Conservation (phyloP, 2,888 invertebrate species). For the Chesias legatella region DNA sequence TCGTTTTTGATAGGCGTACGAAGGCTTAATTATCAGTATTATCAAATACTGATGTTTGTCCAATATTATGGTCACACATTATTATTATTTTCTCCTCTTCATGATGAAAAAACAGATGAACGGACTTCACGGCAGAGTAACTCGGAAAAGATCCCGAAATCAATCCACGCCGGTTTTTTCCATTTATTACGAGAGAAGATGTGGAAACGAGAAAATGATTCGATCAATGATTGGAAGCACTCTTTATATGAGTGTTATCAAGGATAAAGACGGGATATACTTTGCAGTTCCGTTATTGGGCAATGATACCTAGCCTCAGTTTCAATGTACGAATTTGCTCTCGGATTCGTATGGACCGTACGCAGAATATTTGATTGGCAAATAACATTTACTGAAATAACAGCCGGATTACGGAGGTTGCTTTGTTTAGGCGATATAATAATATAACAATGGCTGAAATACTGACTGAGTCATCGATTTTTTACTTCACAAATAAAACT, state of each 20-base stretch:
- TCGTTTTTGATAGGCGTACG: too few species aligned
- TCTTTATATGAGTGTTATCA: conserved; percentile 28
- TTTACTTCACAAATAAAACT: too few species aligned
- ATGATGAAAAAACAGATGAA: conserved; percentile 9
- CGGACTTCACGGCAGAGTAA: conserved; percentile 29
- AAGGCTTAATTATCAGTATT: too few species aligned
- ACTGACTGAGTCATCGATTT: too few species aligned
- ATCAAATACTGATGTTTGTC: too few species aligned
- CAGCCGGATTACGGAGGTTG: too few species aligned
- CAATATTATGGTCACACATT: too few species aligned
- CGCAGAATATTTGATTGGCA: conserved; percentile 6
- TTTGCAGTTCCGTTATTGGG: conserved; percentile 17
- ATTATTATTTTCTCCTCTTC: not conserved
- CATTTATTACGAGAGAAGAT: conserved; percentile 44
- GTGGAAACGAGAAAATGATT: conserved; percentile 47
- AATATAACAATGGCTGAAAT: too few species aligned
- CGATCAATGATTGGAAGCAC: conserved; percentile 44
- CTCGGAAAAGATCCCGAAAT: conserved; percentile 47
- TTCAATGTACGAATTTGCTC: conserved; percentile 10
- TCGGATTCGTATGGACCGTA: conserved; percentile 9
- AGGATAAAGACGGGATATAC: conserved; percentile 21
- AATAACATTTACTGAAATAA: conserved; percentile 5
- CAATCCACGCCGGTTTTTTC: conserved; percentile 48
- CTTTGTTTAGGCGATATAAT: too few species aligned
- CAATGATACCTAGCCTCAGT: conserved; percentile 16